These are phyloP conservation scores for Idaea dimidiata DNA, from an alignment of 2,888 invertebrate species.

Conservation along the genomic window DNA sequence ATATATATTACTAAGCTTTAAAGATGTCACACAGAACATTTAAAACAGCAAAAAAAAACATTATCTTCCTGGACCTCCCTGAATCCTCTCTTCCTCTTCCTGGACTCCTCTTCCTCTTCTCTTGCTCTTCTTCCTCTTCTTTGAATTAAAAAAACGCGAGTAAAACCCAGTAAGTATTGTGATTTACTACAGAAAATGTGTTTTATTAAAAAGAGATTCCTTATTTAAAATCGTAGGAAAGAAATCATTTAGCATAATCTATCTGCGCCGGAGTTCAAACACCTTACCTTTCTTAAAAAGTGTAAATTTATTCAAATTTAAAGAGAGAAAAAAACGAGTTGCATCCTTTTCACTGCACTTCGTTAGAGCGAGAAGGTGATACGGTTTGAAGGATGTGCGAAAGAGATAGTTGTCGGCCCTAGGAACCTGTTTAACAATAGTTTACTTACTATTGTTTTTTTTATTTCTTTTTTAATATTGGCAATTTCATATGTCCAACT, in stretches of 20 bases:
- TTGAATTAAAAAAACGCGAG: no score
- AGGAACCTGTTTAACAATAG: slow-evolving; percentile 59
- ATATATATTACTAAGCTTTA: no score
- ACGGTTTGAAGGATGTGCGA: slow-evolving; percentile 21
- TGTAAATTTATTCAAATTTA: slow-evolving; percentile 78
- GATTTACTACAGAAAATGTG: no score
- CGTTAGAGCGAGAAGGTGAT: slow-evolving; percentile 31
- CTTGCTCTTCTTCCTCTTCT: no score
- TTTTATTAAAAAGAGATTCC: neutral
- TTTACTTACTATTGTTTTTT: slow-evolving; percentile 26
- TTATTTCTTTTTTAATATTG: no score
- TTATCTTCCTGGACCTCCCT: no score
- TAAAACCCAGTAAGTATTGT: no score
- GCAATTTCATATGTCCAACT: no score
- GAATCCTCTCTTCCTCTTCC: no score
- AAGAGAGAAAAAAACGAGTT: slow-evolving; percentile 59
- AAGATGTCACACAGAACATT: no score
- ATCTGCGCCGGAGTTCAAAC: slow-evolving; percentile 46
- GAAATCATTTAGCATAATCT: slow-evolving; percentile 7
- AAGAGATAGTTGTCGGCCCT: slow-evolving; percentile 21
- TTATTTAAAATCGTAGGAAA: neutral
- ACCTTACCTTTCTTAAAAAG: slow-evolving; percentile 68
- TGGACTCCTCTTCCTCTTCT: no score
- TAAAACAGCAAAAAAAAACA: no score
- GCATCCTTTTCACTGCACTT: slow-evolving; percentile 58